phyloP scores from a whole-genome alignment of 64 coral and sea anemone species.

The Dendronephthya gigantea region DNA sequence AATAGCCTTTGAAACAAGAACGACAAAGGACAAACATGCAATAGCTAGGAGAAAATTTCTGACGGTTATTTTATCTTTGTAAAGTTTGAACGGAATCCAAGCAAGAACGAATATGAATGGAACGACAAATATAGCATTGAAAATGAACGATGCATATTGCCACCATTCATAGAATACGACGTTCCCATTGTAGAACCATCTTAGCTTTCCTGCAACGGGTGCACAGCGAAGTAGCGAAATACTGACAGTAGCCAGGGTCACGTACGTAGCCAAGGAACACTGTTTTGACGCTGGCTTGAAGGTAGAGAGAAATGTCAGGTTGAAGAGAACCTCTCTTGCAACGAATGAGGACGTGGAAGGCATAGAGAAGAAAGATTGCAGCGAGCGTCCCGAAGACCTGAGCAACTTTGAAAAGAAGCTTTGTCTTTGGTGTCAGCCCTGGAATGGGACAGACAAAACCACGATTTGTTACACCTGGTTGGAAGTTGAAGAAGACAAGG shows the following conservation, averaged over 20 bases:
- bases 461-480: background rate
- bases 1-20: background rate
- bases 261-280: conserved; percentile 36
- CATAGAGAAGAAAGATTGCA: conserved; percentile 18
- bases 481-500: conserved; percentile 23
- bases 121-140: background rate
- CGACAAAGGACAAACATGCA: too few species aligned
- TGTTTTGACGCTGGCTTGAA: conserved; percentile 16
- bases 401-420: background rate
- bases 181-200: conserved; percentile 26
- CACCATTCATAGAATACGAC: conserved; percentile 30
- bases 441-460: conserved; percentile 23
- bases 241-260: conserved; percentile 1
- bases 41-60: too few species aligned
- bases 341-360: background rate
- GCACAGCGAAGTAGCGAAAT: conserved; percentile 11
- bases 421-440: conserved; percentile 10
- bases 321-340: background rate
- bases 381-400: conserved; percentile 19
- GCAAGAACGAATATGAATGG: conserved; percentile 19
- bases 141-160: conserved; percentile 16
- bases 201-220: background rate
- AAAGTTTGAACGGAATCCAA: conserved; percentile 15
- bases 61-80: background rate
- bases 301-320: background rate